A percentile compares a stretch with the other conserved stretches of the same genome.
Evolutionary conservation across 2,888 invertebrate species (phyloP).

Genomic region (Epirrhoe tristata): DNA sequence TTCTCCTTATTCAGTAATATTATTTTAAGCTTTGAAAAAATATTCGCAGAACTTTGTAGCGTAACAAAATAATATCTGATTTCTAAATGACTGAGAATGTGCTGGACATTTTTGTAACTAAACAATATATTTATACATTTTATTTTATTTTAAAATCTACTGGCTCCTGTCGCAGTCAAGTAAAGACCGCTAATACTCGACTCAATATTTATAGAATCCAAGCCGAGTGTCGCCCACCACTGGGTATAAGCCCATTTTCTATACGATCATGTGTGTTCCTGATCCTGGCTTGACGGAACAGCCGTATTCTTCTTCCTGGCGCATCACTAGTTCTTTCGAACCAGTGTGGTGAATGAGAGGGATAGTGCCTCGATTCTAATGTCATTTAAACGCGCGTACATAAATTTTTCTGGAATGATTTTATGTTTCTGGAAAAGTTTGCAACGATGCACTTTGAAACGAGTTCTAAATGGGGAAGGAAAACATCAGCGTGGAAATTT

Average conservation of each 20-base stretch:
- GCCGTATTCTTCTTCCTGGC: background rate
- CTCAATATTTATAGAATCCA: background rate
- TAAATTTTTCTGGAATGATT: too few relatives aligned
- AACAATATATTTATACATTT: too few relatives aligned
- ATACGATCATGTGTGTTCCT: background rate
- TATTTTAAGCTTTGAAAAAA: conserved; percentile 5
- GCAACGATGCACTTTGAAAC: too few relatives aligned
- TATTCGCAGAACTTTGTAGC: background rate
- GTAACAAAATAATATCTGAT: background rate
- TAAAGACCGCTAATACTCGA: background rate
- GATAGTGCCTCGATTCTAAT: too few relatives aligned
- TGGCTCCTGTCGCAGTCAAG: background rate
- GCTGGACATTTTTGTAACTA: background rate
- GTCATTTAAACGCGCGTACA: too few relatives aligned
- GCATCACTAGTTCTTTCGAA: too few relatives aligned
- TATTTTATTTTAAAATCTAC: too few relatives aligned
- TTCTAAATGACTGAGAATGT: background rate
- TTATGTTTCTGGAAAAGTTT: too few relatives aligned
- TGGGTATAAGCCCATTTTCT: background rate
- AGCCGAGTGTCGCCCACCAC: background rate
- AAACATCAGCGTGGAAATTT: too few relatives aligned
- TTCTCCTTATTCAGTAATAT: conserved; percentile 13
- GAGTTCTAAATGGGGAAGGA: too few relatives aligned
- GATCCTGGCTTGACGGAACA: background rate
- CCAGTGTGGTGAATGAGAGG: too few relatives aligned